A percentile compares a stretch with the other conserved stretches of the same genome.
Evolutionary conservation across 2,113 vertebrate species (phyloP).

Genomic region (Cynopterus brachyotis): DNA sequence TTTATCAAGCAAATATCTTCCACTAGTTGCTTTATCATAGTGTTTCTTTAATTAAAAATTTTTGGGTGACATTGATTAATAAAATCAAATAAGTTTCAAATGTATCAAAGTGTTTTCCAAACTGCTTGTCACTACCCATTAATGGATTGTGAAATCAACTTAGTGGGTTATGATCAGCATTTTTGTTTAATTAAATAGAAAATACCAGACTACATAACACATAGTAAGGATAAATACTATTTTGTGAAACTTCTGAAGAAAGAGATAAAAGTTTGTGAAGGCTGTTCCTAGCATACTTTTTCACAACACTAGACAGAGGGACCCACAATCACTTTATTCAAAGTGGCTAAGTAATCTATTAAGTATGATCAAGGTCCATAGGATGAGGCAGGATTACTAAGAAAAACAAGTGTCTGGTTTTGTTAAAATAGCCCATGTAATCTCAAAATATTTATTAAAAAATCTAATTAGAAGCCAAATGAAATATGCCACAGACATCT

Average conservation of each 20-base stretch:
- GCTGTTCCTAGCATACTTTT: not conserved
- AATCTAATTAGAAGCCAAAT: not conserved
- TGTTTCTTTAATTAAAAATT: not conserved
- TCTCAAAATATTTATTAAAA: not conserved
- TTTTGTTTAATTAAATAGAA: constrained; percentile 24
- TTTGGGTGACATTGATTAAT: no score
- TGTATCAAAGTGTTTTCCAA: not conserved
- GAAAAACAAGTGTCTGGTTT: not conserved
- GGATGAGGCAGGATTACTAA: not conserved
- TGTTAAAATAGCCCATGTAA: not conserved
- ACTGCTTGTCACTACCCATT: not conserved
- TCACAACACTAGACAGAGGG: not conserved
- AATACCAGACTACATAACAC: not conserved
- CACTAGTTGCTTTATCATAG: not conserved
- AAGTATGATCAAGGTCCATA: not conserved
- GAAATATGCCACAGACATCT: constrained; percentile 8
- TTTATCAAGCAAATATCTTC: not conserved
- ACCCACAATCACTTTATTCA: not conserved
- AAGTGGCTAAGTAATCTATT: not conserved
- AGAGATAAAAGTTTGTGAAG: constrained; percentile 7
- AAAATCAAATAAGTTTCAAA: no score
- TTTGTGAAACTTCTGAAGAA: constrained; percentile 4
- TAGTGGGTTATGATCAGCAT: not conserved
- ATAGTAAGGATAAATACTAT: not conserved
- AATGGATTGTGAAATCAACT: not conserved